These are phyloP conservation scores for Ischnus inquisitorius DNA, from an alignment of 2,888 invertebrate species.

Conservation along the genomic window DNA sequence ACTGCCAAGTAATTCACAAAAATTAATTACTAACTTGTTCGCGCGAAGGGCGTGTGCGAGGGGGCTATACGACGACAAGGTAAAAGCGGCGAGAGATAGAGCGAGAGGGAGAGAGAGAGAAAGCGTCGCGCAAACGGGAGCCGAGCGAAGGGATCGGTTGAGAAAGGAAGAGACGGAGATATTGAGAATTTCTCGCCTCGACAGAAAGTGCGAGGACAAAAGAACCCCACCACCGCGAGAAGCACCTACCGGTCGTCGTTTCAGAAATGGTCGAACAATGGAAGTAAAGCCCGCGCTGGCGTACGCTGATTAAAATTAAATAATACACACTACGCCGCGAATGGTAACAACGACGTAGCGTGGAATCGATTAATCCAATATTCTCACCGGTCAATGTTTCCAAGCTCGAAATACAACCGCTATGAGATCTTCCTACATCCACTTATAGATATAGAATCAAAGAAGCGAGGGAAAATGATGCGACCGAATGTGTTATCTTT, in stretches of 20 bases:
- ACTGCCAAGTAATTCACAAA: constrained; percentile 83
- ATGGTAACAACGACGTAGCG: constrained; percentile 33
- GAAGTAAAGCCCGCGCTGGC: constrained; percentile 58
- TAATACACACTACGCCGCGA: constrained; percentile 54
- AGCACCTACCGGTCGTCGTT: constrained; percentile 72
- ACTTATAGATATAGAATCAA: too few species aligned
- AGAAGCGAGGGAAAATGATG: constrained; percentile 17
- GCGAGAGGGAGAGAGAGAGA: constrained; percentile 24
- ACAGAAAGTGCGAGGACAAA: constrained; percentile 76
- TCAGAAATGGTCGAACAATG: constrained; percentile 79
- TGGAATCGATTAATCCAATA: constrained; percentile 55
- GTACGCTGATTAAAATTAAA: constrained; percentile 66
- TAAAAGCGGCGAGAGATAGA: too few species aligned
- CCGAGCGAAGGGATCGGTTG: constrained; percentile 8
- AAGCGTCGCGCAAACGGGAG: constrained; percentile 15
- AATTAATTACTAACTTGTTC: constrained; percentile 84
- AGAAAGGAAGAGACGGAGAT: constrained; percentile 47
- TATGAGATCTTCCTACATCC: too few species aligned
- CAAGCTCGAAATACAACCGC: neutral
- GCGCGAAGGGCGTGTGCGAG: constrained; percentile 67
- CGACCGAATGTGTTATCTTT: constrained; percentile 33
- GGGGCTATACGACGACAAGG: constrained; percentile 13
- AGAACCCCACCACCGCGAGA: constrained; percentile 44
- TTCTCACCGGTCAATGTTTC: constrained; percentile 31
- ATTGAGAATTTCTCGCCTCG: constrained; percentile 76